Conservation (phyloP, 2,113 vertebrate species). For the Notothenia coriiceps region DNA sequence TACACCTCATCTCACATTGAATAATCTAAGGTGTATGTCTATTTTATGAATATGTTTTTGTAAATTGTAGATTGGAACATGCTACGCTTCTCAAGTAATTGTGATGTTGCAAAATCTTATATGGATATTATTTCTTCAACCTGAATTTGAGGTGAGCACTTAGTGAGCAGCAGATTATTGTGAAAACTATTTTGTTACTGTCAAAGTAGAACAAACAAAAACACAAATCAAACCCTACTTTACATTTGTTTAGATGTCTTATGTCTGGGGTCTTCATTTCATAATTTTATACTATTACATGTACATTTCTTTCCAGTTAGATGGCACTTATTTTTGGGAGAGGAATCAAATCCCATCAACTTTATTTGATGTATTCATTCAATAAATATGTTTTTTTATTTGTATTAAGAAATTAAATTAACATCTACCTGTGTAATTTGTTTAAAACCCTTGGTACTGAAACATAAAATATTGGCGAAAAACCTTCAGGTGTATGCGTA, state of each 20-base stretch:
- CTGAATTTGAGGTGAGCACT: neutral
- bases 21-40: too few relatives aligned
- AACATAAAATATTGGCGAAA: neutral
- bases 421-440: neutral
- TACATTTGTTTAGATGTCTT: too few relatives aligned
- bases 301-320: neutral
- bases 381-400: too few relatives aligned
- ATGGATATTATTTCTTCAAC: neutral
- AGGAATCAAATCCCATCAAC: neutral
- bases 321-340: neutral
- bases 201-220: neutral
- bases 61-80: too few relatives aligned
- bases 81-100: too few relatives aligned
- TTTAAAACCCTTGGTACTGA: neutral
- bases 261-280: too few relatives aligned
- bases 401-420: too few relatives aligned
- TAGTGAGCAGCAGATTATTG: neutral
- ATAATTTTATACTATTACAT: neutral
- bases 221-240: too few relatives aligned
- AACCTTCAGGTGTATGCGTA: neutral
- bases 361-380: neutral
- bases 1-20: neutral
- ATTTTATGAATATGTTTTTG: too few relatives aligned
- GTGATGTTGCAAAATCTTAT: too few relatives aligned
- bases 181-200: neutral